phyloP scores from a whole-genome alignment of 2,797 vertebrate species.

The Pelobates cultripes region DNA sequence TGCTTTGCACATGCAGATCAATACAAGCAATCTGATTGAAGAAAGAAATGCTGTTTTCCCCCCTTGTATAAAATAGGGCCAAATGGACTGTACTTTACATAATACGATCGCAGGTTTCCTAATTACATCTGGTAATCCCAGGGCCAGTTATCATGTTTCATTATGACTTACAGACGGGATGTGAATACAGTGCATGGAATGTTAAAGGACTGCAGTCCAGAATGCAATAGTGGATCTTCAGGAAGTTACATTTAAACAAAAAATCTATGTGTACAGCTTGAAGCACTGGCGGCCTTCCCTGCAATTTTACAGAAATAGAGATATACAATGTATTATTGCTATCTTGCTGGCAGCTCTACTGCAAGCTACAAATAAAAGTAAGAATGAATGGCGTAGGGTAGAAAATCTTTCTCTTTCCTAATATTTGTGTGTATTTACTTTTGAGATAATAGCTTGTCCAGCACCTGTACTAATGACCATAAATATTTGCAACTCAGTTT shows the following conservation, averaged over 20 bases:
- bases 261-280: not conserved
- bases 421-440: too few relatives aligned
- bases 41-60: constrained; percentile 61
- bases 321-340: not conserved
- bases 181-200: not conserved
- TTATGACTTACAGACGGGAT: not conserved
- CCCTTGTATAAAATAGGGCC: constrained; percentile 61
- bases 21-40: constrained; percentile 85
- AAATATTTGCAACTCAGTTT: too few relatives aligned
- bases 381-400: not conserved
- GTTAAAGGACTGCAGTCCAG: not conserved
- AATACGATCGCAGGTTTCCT: constrained; percentile 55
- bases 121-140: constrained; percentile 62
- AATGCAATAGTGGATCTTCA: not conserved
- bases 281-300: not conserved
- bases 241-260: not conserved
- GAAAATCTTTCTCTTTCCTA: not conserved
- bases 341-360: not conserved
- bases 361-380: not conserved
- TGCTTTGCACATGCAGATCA: constrained; percentile 81
- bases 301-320: not conserved
- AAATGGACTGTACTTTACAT: constrained; percentile 61
- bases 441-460: too few relatives aligned
- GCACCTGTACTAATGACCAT: too few relatives aligned
- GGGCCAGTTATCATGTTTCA: constrained; percentile 48